Evolutionary conservation across 2,888 invertebrate species (phyloP), one percentile per base, ranked within the genome.

Genomic region (Mantis religiosa): DNA sequence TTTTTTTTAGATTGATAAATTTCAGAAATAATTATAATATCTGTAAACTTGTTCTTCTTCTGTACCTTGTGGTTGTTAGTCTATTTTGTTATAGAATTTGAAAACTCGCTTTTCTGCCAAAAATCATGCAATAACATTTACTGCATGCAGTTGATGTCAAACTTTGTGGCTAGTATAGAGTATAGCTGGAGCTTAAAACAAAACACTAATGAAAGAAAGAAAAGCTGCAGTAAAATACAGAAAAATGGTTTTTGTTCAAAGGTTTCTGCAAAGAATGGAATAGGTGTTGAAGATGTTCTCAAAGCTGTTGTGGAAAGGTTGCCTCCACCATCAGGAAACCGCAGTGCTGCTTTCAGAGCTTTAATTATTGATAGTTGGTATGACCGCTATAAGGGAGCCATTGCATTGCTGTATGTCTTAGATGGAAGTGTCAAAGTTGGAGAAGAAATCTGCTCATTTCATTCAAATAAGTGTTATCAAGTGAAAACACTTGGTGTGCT

Each of bases 311-410:
- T 99, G 84, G 95, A 96, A 90, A 94, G 94, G 92, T 95, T 99
- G 91, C 98, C 98, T 30, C 95, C 96, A 84, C 98, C 98, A 0
- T 91, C 93, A 71, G 96, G 95, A 0, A 92, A 95, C 90, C 93
- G 95, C 88, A 92, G 94, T 34, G 94, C 94, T 0, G 94, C 96
- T 47, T 96, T 99, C 89, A 96, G 96, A 92, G 98, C 97, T 0
- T 94, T 99, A 84, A 94, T 99, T 89, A 98, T 98, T 93, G 99
- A 99, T 92, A 98, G 98, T 89, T 98, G 98, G 97, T 99, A 96
- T 93, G 98, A 99, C 92, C 96, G 95, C 91, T 98, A 97, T 92
- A 95, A 96, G 92, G 98, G 98, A 0, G 96, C 97, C 0, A 93
- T 98, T 89, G 96, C 96, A 91, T 93, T 98, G 41, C 94, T 97